Conservation (phyloP, 1,140 invertebrate species). For the Ganaspis sp. region DNA sequence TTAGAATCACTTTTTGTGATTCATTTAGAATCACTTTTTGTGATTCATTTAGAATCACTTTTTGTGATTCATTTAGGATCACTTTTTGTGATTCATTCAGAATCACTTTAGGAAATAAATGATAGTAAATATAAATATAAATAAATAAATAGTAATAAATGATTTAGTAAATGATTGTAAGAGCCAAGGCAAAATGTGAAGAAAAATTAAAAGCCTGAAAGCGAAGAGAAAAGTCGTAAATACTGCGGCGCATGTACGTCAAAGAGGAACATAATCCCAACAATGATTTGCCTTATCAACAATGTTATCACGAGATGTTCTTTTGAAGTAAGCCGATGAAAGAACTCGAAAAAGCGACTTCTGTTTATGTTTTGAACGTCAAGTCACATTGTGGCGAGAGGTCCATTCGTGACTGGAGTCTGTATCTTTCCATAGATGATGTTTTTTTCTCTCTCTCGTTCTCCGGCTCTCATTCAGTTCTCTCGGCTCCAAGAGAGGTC, state of each 20-base stretch:
- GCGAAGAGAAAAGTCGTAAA: background rate
- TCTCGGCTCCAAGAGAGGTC: slow-evolving; percentile 32
- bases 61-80: too few relatives aligned
- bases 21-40: too few relatives aligned
- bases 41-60: too few relatives aligned
- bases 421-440: slow-evolving; percentile 17
- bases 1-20: too few relatives aligned
- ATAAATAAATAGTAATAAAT: background rate
- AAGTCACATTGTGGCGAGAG: slow-evolving; percentile 18
- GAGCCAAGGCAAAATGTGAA: too few relatives aligned
- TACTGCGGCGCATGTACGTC: background rate
- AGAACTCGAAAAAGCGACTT: slow-evolving; percentile 10
- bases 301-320: slow-evolving; percentile 22
- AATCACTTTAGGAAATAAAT: too few relatives aligned
- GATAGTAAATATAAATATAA: background rate
- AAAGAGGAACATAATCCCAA: background rate
- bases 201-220: background rate
- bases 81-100: too few relatives aligned
- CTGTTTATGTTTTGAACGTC: slow-evolving; percentile 24
- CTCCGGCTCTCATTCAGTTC: slow-evolving; percentile 28
- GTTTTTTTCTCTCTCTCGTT: slow-evolving; percentile 27
- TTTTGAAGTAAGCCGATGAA: slow-evolving; percentile 16
- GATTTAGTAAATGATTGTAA: too few relatives aligned
- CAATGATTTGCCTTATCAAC: slow-evolving; percentile 16
- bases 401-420: slow-evolving; percentile 23